Base-by-base conservation (phyloP, 2,888 invertebrate species). In the Macropis europaea region DNA sequence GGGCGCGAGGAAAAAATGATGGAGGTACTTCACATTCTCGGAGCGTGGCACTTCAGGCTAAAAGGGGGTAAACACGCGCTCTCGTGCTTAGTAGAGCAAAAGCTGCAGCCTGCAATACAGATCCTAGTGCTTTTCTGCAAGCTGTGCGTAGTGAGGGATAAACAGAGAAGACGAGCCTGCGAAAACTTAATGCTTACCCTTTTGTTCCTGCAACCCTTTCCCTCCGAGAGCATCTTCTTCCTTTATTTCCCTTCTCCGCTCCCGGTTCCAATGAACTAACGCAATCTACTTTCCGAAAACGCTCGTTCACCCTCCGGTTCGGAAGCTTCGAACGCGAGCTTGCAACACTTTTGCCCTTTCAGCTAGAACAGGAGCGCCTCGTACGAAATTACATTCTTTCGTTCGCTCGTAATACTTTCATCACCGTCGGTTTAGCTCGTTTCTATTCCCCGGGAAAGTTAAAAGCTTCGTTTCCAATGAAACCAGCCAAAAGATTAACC, bases 31-130 rank as follows among this genome's bases (percentile, higher is more conserved):
- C 68, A 72, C 77, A 81, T 85, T 85, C 84, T 82, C 81, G 56
- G 61, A 73, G 61, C 73, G 70, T 53, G 53, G 67, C 77, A 74
- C 84, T 78, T 68, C 69, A 73, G 75, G 81, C 61, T 85, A 84
- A 84, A 84, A 84, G 75, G 81, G 77, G 84, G 79, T 84, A 83
- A 85, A 85, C 81, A 82, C 78, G 70, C 73, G 67, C 78, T 52
- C 78, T 83, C 69, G 63, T 77, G 72, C 68, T 81, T 75, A 77
- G 56, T 69, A 62, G 50, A 77, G 73, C 73, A 73, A 73, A 73
- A 62, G 61, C 67, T 67, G 56, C 57, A 73, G 45, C 53, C 56
- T 53, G 45, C 73, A 62, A 36, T 62, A 56, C 53, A n/a, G 67
- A 67, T 60, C 42, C 61, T 42, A 34, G 48, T 57, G 53, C 52